Evolutionary conservation across 2,888 invertebrate species (phyloP), one percentile per base, ranked within the genome.

Genomic region (Limnephilus lunatus): DNA sequence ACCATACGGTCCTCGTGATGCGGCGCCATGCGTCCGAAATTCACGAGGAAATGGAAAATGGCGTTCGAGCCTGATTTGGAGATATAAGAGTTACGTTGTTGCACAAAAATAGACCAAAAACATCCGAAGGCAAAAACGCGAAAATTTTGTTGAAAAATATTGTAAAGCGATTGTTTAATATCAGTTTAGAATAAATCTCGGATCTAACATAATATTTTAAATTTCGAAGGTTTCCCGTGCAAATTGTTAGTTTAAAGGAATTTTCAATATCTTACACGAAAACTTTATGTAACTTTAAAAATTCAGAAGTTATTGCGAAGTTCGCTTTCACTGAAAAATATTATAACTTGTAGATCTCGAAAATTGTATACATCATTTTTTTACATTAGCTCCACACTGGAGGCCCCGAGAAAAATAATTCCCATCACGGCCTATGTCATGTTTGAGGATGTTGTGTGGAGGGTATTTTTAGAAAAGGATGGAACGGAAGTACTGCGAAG

Each of bases 21-120:
- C 68, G 35, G 88, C 31, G 32, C 30, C 88, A 80, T 80, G 88
- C 31, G 53, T 80, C 88, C 31, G 35, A 80, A 88, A 86, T 39
- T 31, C 48, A 86, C 15, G 48, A n/a, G 86, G 86, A 86, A 80
- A 88, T 80, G 88, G 88, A 68, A 88, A 80, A 68, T 88, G 80
- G 68, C 88, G 80, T 68, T 68, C 32, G 25, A n/a, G 25, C 9
- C 68, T 68, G 25, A 68, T 68, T 68, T n/a, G 68, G 68, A 68
- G 68, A 68, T 68, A 68, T 2, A 68, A 68, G 68, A 68, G 68
- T 68, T 68, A 25, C 7, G n/a, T 9, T 68, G 25, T 25, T 25
- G 9, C 68, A 68, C 2, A 68, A 68, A 68, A 68, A 68, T n/a
- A 53, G 53, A n/a, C 25, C 7, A 68, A 25, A 53, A 68, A 68